These are phyloP conservation scores for Drosophila santomea DNA, from an alignment of 1,140 invertebrate genomes.

Conservation along the genomic window DNA sequence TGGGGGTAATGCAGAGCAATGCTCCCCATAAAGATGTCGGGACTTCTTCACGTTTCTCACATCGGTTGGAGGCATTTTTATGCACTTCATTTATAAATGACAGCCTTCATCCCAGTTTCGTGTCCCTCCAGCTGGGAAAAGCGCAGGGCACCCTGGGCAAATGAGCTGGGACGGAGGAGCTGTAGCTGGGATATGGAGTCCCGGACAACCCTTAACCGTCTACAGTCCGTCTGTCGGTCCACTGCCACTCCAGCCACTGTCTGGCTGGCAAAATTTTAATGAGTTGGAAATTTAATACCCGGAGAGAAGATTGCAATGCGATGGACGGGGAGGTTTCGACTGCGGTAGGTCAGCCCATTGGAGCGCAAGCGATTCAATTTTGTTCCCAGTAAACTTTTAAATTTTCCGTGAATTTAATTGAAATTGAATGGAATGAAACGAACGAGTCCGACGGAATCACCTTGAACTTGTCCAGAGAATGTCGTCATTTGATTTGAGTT, in stretches of 20 bases:
- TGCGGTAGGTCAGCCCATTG: slow-evolving; percentile 70
- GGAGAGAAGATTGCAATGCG: slow-evolving; percentile 51
- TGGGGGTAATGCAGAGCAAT: slow-evolving; percentile 1
- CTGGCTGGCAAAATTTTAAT: slow-evolving; percentile 82
- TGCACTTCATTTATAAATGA: slow-evolving; percentile 74
- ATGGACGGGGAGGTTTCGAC: slow-evolving; percentile 7
- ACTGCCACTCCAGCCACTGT: slow-evolving; percentile 49
- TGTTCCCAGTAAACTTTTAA: slow-evolving; percentile 50
- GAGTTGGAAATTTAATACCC: slow-evolving; percentile 81
- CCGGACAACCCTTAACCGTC: slow-evolving; percentile 24
- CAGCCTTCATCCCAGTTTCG: slow-evolving; percentile 25
- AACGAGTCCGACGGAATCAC: slow-evolving; percentile 34
- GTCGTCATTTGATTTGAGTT: slow-evolving; percentile 39
- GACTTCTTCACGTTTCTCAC: slow-evolving; percentile 42
- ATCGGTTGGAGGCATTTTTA: slow-evolving; percentile 50
- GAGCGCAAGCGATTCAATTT: slow-evolving; percentile 73
- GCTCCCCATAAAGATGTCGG: slow-evolving; percentile 37
- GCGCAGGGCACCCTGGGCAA: slow-evolving; percentile 51
- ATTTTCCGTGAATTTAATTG: slow-evolving; percentile 72
- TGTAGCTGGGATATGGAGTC: background rate
- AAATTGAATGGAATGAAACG: slow-evolving; percentile 43
- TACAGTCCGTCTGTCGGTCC: slow-evolving; percentile 4
- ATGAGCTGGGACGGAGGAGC: background rate
- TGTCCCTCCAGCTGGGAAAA: slow-evolving; percentile 29
- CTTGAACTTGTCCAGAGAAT: slow-evolving; percentile 70